Evolutionary conservation across 2,888 invertebrate species (phyloP), one percentile per base, ranked within the genome.

Genomic region (Cataglyphis altisquamis): DNA sequence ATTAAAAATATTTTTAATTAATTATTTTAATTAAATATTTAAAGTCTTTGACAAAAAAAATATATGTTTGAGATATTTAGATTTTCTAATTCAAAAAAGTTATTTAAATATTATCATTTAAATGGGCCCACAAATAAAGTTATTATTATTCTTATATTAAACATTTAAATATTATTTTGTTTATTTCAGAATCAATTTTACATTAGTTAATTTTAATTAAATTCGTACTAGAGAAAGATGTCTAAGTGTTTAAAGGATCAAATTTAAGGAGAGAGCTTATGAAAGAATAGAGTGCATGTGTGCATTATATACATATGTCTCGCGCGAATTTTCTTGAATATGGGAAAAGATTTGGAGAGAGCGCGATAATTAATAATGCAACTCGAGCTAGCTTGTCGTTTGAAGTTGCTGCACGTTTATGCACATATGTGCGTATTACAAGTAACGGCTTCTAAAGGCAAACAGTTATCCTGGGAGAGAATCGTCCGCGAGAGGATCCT

Each of bases 381-480:
- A 25, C 36, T 32, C 32, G 41, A 12, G 29, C 64, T 25, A 57
- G 64, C 45, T 75, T 66, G 64, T 64, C 25, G 62, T 75, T 45
- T 60, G 70, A 68, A 60, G 68, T 45, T 29, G 68, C 25, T 66
- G 39, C 21, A 68, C 78, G 84, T 84, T 70, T 68, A 82, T 78
- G 74, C 75, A 82, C 63, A 21, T 57, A 15, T 52, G 68, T 21
- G 64, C 66, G 55, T 21, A 25, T 68, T 67, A 77, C 80, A 72
- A 78, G 62, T 45, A 70, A 45, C 85, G 78, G 57, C 77, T 84
- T 67, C 57, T 83, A 75, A 86, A 86, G 84, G 87, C 63, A 84
- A 87, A 88, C 82, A 75, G 89, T 86, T 88, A 88, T 89, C 73
- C 86, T 64, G 68, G 81, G 68, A 18, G 36, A 60, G 21, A 21